Evolutionary conservation across 1,140 invertebrate genomes (phyloP), one percentile per base, ranked within the genome.

Genomic region (Cydia fagiglandana): DNA sequence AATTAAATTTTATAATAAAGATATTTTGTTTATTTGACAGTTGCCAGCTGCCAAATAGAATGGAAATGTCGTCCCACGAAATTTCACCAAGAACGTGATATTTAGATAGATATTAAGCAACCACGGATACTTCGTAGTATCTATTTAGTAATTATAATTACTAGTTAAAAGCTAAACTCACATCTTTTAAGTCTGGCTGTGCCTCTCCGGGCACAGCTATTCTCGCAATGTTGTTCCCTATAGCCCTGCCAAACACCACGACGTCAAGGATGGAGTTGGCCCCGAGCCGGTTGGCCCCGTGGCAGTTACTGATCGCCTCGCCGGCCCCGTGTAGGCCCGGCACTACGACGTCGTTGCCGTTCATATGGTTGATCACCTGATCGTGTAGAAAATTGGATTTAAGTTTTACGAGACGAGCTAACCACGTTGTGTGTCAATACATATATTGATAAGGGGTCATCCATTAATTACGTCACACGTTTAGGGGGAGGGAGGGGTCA

Each of bases 191-290:
- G 12, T 94, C 88, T 4, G 95, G 94, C 80, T 97, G 95, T 12
- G 93, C 92, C n/a, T 98, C 97, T 2, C 98, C 97, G 1, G 98
- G 98, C 86, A 96, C 97, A 82, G 95, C 94, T 80, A 96, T 95
- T 80, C 95, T 94, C 3, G 96, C 94, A 82, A 99, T 99, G 9
- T 97, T 97, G 75, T 96, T 95, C 30, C 98, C 98, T 88, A 98
- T 98, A 17, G 98, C 97, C 80, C 98, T 95, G 24, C 99, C 99
- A 92, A 99, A 99, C 10, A 99, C 98, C 1, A 99, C 98, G 66
- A 99, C 92, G 94, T 99, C 99, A 0, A 99, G 94, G 17, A 99
- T 94, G 0, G 99, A 99, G 93, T 99, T 99, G 15, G 99, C 99
- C 73, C 99, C 99, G 3, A 99, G 94, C 70, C 99, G 94, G 93